Percentiles rank a stretch among this genome's conserved stretches.
phyloP scores from a whole-genome alignment of 2,888 invertebrate species.

The Toxonevra muliebris region DNA sequence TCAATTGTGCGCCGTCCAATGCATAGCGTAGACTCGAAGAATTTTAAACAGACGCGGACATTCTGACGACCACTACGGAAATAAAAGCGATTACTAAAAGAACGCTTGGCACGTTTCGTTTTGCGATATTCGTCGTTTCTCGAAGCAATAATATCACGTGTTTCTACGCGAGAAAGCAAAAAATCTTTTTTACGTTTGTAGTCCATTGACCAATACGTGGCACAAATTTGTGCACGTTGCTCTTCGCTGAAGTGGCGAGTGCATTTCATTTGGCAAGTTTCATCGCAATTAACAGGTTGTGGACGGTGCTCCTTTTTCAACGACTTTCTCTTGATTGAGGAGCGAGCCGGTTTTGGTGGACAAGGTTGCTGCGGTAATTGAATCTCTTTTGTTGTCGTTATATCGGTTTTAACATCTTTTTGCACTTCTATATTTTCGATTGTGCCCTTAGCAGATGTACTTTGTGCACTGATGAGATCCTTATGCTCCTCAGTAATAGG shows the following conservation, averaged over 20 bases:
- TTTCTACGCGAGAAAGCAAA: constrained; percentile 40
- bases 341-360: constrained; percentile 13
- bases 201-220: constrained; percentile 43
- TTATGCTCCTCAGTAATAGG: constrained; percentile 9
- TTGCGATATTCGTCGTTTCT: constrained; percentile 40
- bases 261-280: constrained; percentile 40
- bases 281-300: constrained; percentile 38
- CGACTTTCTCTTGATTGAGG: constrained; percentile 32
- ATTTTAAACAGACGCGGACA: constrained; percentile 41
- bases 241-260: constrained; percentile 39
- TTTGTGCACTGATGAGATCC: too few relatives aligned
- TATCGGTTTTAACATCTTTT: too few relatives aligned
- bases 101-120: constrained; percentile 38
- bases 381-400: constrained; percentile 7
- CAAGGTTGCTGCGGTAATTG: too few relatives aligned
- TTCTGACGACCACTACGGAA: constrained; percentile 39
- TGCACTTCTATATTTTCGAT: too few relatives aligned
- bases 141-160: constrained; percentile 36
- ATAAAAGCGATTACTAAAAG: constrained; percentile 39
- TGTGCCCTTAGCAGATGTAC: background rate
- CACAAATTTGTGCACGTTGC: constrained; percentile 42
- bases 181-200: constrained; percentile 43
- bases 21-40: constrained; percentile 39
- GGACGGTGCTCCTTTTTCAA: constrained; percentile 39
- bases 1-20: constrained; percentile 37